Percentiles rank a stretch among this genome's conserved stretches.
Evolutionary conservation across 2,113 vertebrate species (phyloP).

Genomic region (Silurus glanis): DNA sequence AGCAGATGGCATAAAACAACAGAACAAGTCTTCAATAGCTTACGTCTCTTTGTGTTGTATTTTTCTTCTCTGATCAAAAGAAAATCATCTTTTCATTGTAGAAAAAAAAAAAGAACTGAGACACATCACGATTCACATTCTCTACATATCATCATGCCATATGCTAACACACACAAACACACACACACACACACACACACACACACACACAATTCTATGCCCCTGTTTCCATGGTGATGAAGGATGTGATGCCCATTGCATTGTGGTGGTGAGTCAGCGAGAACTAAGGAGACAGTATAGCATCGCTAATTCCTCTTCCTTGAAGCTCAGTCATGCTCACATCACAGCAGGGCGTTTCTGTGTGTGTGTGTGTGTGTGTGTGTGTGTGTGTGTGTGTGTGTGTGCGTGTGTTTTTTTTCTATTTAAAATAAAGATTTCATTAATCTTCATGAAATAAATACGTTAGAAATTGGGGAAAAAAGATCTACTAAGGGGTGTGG

Average conservation of each 20-base stretch:
- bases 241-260: conserved; percentile 31
- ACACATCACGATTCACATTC: neutral
- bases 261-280: conserved; percentile 45
- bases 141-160: conserved; percentile 22
- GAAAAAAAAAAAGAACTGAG: neutral
- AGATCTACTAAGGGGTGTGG: too few relatives aligned
- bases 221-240: conserved; percentile 48
- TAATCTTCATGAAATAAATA: neutral
- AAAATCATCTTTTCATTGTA: too few relatives aligned
- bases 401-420: neutral
- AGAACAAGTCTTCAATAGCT: neutral
- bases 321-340: conserved; percentile 30
- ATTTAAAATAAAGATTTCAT: neutral
- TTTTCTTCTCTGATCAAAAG: neutral
- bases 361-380: neutral
- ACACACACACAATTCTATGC: conserved; percentile 12
- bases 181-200: conserved; percentile 40
- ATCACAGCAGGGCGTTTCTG: neutral
- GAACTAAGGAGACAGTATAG: conserved; percentile 1
- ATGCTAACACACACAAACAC: conserved; percentile 24
- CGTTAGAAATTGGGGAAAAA: too few relatives aligned
- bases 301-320: conserved; percentile 47
- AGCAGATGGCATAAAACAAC: neutral
- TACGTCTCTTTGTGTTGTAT: neutral
- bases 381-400: too few relatives aligned